Base-by-base conservation (phyloP, 2,797 vertebrate species). In the Falco biarmicus region DNA sequence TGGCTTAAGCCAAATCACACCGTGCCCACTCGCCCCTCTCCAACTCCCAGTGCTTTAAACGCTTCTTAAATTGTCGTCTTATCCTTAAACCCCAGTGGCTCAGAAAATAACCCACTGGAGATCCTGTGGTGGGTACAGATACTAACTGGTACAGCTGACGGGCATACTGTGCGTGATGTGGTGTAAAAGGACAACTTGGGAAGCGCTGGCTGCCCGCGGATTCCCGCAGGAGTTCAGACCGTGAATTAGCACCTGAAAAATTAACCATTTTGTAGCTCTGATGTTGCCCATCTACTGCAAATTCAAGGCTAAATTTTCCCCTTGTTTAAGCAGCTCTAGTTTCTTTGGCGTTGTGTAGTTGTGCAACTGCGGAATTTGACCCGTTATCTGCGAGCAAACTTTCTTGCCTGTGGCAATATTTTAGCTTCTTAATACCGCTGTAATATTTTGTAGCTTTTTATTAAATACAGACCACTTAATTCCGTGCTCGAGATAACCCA, bases 91-190 rank as follows among this genome's bases (percentile, higher is more conserved):
- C 20, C 50, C 5, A 5, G 12, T 20, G 43, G 16, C 19, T 75
- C 2, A 4, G 64, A 4, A 31, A 13, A 26, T 5, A 20, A 20
- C 17, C 37, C 29, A 0, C 15, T 20, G 1, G 48, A 45, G 64
- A 21, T 54, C 15, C 32, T 60, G 3, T 6, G 1, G 4, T 13
- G 69, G 73, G 1, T 18, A 5, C 32, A 15, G 68, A 5, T 21
- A 1, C 11, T 4, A 7, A 3, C 43, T 11, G 66, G 43, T 21
- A 10, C 37, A 5, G 5, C 24, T 11, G 56, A 9, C 2, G n/a
- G 26, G 1, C 9, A 2, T 6, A 0, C 41, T 5, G 31, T 2
- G 11, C 39, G 50, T 31, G 50, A 21, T 32, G 57, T 39, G 2
- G 15, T 41, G 41, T 13, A 2, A 73, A 63, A 69, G 54, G 31